These are phyloP conservation scores for Cosmia pyralina DNA, from an alignment of 2,888 invertebrate genomes.

Conservation along the genomic window DNA sequence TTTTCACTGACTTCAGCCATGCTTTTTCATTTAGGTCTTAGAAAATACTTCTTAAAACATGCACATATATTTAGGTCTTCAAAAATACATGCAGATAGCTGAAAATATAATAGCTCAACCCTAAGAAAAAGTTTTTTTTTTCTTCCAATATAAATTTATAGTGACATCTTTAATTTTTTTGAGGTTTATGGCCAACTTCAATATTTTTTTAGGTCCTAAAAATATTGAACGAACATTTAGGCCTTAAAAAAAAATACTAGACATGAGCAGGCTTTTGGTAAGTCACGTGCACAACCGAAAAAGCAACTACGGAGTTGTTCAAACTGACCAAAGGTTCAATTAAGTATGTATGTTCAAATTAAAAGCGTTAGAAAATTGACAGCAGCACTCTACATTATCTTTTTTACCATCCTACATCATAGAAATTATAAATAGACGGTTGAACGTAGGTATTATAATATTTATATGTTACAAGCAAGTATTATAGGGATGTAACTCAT, in stretches of 20 bases:
- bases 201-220: background rate
- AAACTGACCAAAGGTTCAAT: too few relatives aligned
- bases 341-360: too few relatives aligned
- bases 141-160: background rate
- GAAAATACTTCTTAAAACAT: background rate
- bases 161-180: background rate
- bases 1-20: too few relatives aligned
- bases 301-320: background rate
- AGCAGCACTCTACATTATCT: too few relatives aligned
- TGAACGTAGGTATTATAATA: too few relatives aligned
- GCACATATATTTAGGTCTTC: background rate
- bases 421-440: too few relatives aligned
- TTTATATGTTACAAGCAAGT: too few relatives aligned
- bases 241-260: background rate
- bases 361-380: too few relatives aligned
- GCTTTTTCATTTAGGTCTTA: conserved; percentile 5
- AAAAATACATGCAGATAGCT: background rate
- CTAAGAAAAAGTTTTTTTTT: background rate
- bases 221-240: too few relatives aligned
- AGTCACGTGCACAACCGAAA: background rate
- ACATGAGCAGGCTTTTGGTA: background rate
- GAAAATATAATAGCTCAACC: background rate
- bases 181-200: background rate
- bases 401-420: too few relatives aligned
- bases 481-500: too few relatives aligned